Percentiles rank a stretch among this genome's conserved stretches.
Evolutionary conservation across 2,888 invertebrate genomes (phyloP).

Genomic region (Uloborus plumipes): DNA sequence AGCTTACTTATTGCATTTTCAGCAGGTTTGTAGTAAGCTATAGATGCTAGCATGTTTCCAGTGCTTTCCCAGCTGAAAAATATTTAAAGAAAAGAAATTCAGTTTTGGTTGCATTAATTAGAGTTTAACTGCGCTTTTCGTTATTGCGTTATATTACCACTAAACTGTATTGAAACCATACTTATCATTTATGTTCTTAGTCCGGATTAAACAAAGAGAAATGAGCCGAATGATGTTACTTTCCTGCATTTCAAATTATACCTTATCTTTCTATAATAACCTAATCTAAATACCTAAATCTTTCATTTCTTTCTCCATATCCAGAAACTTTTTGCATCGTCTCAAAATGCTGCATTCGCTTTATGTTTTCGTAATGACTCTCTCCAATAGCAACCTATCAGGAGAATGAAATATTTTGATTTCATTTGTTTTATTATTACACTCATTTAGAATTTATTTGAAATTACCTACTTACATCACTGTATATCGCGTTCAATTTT

Average conservation of each 20-base stretch:
- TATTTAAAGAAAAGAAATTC: not conserved
- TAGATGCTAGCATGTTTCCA: conserved; percentile 31
- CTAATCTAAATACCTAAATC: not conserved
- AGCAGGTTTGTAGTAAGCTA: conserved; percentile 43
- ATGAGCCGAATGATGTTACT: too few relatives aligned
- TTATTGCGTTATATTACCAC: too few relatives aligned
- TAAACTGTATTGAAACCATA: too few relatives aligned
- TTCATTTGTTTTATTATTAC: not conserved
- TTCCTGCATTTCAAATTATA: too few relatives aligned
- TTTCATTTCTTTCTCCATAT: not conserved
- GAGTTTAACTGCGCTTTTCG: not conserved
- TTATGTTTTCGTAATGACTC: conserved; percentile 36
- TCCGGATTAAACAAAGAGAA: too few relatives aligned
- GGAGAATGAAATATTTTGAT: not conserved
- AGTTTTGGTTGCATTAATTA: not conserved
- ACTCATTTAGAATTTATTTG: not conserved
- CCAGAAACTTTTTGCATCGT: conserved; percentile 16
- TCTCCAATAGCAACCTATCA: conserved; percentile 28
- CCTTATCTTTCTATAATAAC: too few relatives aligned
- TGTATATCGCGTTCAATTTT: conserved; percentile 36
- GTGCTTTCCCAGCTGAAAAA: conserved; percentile 28
- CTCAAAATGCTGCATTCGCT: conserved; percentile 4
- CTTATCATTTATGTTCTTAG: too few relatives aligned
- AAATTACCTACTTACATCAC: conserved; percentile 15
- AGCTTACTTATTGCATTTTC: conserved; percentile 47